Evolutionary conservation across 2,888 invertebrate species (phyloP).

Genomic region (Apodemia hepburni): DNA sequence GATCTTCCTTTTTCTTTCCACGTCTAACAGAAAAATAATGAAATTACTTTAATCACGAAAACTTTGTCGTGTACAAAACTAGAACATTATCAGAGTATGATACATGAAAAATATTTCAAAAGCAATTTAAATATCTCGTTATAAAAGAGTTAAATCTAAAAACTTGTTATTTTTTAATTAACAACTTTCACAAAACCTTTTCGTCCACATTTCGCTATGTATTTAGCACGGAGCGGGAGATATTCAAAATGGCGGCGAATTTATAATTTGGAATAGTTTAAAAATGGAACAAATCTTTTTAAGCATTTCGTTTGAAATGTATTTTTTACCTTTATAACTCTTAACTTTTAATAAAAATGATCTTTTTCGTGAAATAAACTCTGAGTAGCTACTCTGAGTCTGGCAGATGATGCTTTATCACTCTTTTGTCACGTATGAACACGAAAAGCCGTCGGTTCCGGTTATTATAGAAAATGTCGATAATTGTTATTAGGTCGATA

Average conservation of each 20-base stretch:
- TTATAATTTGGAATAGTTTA: slow-evolving; percentile 9
- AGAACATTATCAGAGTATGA: neutral
- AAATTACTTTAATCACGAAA: neutral
- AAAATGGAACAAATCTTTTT: slow-evolving; percentile 8
- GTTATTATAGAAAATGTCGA: no score
- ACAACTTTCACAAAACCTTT: slow-evolving; percentile 13
- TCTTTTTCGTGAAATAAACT: no score
- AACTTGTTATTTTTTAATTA: slow-evolving; percentile 15
- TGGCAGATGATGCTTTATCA: no score
- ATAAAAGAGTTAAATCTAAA: slow-evolving; percentile 9
- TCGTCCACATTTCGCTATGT: slow-evolving; percentile 14
- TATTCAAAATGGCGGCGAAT: slow-evolving; percentile 12
- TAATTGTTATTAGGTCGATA: no score
- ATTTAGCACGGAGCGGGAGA: slow-evolving; percentile 6
- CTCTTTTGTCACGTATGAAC: no score
- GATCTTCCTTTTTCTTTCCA: no score
- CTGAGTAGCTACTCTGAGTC: no score
- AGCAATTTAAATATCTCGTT: slow-evolving; percentile 6
- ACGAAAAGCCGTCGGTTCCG: no score
- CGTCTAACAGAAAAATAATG: no score
- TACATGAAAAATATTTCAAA: neutral
- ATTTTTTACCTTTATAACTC: neutral
- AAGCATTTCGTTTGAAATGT: neutral
- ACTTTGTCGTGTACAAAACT: neutral
- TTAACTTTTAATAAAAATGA: no score